Evolutionary conservation across 2,888 invertebrate species (phyloP).

Genomic region (Agonopterix arenella): DNA sequence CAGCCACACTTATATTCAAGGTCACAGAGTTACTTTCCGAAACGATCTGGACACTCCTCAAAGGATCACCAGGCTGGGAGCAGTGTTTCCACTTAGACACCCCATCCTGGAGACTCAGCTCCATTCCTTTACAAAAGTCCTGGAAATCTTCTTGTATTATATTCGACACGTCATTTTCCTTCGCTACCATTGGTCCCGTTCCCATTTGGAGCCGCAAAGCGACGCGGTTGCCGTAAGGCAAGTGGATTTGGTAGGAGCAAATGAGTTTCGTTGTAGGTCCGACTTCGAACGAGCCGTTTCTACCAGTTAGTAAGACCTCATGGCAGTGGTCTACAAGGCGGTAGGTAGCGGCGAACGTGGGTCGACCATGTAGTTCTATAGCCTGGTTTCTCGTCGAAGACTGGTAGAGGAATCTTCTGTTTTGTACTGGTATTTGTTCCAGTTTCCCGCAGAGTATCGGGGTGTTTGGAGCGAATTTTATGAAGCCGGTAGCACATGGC

Average conservation of each 20-base stretch:
- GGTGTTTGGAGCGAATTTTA: conserved; percentile 74
- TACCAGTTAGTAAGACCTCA: conserved; percentile 79
- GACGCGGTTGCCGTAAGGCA: conserved; percentile 83
- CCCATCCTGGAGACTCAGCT: conserved; percentile 76
- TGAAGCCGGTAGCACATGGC: conserved; percentile 79
- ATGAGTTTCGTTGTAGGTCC: conserved; percentile 76
- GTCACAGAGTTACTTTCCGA: conserved; percentile 76
- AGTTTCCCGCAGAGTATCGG: conserved; percentile 81
- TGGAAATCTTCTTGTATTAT: conserved; percentile 54
- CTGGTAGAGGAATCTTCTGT: conserved; percentile 78
- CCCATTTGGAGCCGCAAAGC: conserved; percentile 79
- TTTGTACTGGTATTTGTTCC: conserved; percentile 78
- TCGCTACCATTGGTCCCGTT: conserved; percentile 48
- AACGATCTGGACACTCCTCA: conserved; percentile 76
- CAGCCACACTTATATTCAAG: conserved; percentile 59
- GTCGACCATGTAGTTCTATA: conserved; percentile 78
- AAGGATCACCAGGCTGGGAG: conserved; percentile 74
- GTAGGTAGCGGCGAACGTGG: conserved; percentile 81
- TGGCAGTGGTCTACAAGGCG: conserved; percentile 84
- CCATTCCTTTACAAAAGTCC: conserved; percentile 73
- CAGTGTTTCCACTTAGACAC: conserved; percentile 78
- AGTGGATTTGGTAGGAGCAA: conserved; percentile 82
- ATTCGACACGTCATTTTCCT: conserved; percentile 48
- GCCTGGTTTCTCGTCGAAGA: conserved; percentile 60
- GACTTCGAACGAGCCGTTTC: conserved; percentile 81